Conservation (phyloP, 2,797 vertebrate genomes). For the Lophura swinhoii region DNA sequence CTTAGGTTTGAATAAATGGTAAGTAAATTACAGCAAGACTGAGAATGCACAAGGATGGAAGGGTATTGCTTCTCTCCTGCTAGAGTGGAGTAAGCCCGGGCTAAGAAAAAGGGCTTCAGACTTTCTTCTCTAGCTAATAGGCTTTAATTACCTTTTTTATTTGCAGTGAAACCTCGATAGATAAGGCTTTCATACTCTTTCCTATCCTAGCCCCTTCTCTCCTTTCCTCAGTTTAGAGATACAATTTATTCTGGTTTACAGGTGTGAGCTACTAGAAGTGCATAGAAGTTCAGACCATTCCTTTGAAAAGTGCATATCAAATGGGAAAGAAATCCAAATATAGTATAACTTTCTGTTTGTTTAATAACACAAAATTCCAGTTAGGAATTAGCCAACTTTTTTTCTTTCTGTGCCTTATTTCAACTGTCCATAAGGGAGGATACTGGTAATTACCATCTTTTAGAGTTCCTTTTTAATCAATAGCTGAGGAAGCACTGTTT, state of each 20-base stretch:
- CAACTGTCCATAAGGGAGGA: neutral
- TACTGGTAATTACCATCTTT: neutral
- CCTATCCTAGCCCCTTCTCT: neutral
- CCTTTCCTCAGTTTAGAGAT: neutral
- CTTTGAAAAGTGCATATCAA: neutral
- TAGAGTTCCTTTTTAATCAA: neutral
- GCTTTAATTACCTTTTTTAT: slow-evolving; percentile 13
- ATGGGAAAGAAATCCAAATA: neutral
- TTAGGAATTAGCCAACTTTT: neutral
- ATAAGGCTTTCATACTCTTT: neutral
- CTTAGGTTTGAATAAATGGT: slow-evolving; percentile 28
- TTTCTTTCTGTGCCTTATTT: neutral
- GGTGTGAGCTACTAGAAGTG: neutral
- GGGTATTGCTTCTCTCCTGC: neutral
- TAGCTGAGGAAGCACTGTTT: neutral
- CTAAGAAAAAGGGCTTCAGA: neutral
- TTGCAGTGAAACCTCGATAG: slow-evolving; percentile 31
- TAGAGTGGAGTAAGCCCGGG: neutral
- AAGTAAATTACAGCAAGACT: neutral
- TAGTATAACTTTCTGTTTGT: neutral
- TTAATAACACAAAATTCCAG: neutral
- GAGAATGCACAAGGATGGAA: neutral
- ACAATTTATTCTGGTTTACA: neutral
- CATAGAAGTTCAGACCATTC: neutral
- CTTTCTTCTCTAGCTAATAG: neutral